These are phyloP conservation scores for Peromyscus leucopus DNA, from an alignment of 2,113 vertebrate species.

Conservation along the genomic window DNA sequence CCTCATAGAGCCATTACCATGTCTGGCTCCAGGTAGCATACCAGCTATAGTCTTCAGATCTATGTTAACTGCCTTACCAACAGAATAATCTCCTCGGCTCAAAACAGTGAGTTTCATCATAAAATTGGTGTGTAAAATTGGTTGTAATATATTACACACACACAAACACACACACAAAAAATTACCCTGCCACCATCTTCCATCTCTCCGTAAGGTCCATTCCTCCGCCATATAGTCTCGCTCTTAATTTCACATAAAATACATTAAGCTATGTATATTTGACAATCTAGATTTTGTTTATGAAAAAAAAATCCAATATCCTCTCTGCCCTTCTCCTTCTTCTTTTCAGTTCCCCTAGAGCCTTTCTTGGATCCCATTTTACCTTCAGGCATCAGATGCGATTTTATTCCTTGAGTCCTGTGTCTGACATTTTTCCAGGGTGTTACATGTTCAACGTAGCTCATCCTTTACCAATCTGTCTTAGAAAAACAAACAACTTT, in stretches of 20 bases:
- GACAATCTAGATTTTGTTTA: not conserved
- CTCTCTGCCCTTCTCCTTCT: not conserved
- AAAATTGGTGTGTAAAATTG: too few relatives aligned
- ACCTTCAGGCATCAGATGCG: too few relatives aligned
- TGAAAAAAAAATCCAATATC: not conserved
- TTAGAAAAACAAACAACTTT: not conserved
- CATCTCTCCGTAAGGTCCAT: too few relatives aligned
- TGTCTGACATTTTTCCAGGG: not conserved
- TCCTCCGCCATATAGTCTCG: too few relatives aligned
- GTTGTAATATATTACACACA: not conserved
- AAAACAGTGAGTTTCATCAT: not conserved
- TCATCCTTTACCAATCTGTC: not conserved
- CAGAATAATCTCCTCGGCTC: not conserved
- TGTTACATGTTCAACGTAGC: not conserved
- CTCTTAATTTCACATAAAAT: not conserved
- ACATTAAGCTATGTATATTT: not conserved
- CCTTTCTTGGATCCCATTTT: fast-evolving
- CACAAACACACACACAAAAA: too few relatives aligned
- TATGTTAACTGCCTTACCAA: not conserved
- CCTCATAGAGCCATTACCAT: not conserved
- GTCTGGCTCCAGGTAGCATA: not conserved
- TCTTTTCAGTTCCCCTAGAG: not conserved
- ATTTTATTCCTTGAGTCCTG: not conserved
- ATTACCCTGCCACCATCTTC: not conserved
- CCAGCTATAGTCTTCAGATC: not conserved